Base-by-base conservation (phyloP, 2,113 vertebrate species). In the Poeciliopsis prolifica region DNA sequence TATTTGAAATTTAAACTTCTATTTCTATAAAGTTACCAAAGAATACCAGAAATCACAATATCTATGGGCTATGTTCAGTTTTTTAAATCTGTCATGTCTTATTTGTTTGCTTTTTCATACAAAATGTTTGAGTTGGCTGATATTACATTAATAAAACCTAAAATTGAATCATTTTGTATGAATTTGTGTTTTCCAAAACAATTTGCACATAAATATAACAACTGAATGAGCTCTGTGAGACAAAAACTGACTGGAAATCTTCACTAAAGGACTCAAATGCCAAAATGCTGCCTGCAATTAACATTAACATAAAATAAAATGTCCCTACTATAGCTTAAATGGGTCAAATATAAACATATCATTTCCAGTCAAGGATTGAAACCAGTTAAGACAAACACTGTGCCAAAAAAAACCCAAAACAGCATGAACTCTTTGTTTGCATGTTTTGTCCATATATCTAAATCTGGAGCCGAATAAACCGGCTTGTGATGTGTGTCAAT, bases 381-480 rank as follows among this genome's bases (percentile, higher is more conserved):
- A 75, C 30, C 58, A 33, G 64, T 35, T 15, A 58, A 28, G 33
- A 51, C 29, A 65, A 10, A 10, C 28, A 71, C 74, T 77, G 0
- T 0, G 44, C 74, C 14, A 31, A 63, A 74, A 35, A 60, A 58
- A 77, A 12, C 30, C 2, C 2, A 11, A 37, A 37, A 37, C n/a
- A 74, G 42, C 29, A 26, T 19, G 7, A 10, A 35, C 30, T 10
- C 13, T 48, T 30, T 65, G n/a, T 72, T 72, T 64, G 22, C 35
- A 65, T 5, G 19, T 62, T 68, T 28, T 31, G 9, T 24, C 48
- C 14, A 35, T n/a, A 67, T 63, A 61, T 81, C 63, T 69, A 61
- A 77, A 54, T 64, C 15, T 70, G 54, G 66, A 80, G 19, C 30
- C 65, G 48, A 31, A 63, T 42, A 42, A 40, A 75, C 31, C 66